Evolutionary conservation across 2,113 vertebrate species (phyloP).

Genomic region (Excalfactoria chinensis): DNA sequence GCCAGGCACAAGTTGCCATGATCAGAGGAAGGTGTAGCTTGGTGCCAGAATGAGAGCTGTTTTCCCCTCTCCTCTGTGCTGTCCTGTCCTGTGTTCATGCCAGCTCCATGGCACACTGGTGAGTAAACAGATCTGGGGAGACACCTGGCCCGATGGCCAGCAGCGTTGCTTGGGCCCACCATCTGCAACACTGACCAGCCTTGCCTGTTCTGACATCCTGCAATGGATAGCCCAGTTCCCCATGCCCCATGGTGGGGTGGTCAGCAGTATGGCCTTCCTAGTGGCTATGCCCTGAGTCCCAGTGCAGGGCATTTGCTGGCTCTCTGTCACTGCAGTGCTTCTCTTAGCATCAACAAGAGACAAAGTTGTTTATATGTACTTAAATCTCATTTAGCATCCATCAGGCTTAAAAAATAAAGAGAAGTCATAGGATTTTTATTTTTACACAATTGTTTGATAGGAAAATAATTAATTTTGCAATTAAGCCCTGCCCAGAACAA

Average conservation of each 20-base stretch:
- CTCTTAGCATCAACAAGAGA: not conserved
- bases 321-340: fast-evolving
- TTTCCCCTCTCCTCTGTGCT: not conserved
- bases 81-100: fast-evolving
- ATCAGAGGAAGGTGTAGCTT: not conserved
- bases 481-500: not conserved
- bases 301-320: fast-evolving
- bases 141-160: not conserved
- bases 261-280: not conserved
- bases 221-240: not conserved
- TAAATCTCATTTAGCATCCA: not conserved
- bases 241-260: fast-evolving
- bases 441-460: not conserved
- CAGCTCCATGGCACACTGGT: fast-evolving
- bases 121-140: not conserved
- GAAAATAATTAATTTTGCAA: slow-evolving; percentile 43
- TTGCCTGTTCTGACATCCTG: fast-evolving
- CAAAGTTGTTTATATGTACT: not conserved
- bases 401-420: not conserved
- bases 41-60: not conserved
- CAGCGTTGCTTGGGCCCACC: fast-evolving
- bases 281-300: not conserved
- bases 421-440: no score
- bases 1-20: fast-evolving
- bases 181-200: fast-evolving